Base-by-base conservation (phyloP, 2,113 vertebrate genomes). In the Varanus salvator region DNA sequence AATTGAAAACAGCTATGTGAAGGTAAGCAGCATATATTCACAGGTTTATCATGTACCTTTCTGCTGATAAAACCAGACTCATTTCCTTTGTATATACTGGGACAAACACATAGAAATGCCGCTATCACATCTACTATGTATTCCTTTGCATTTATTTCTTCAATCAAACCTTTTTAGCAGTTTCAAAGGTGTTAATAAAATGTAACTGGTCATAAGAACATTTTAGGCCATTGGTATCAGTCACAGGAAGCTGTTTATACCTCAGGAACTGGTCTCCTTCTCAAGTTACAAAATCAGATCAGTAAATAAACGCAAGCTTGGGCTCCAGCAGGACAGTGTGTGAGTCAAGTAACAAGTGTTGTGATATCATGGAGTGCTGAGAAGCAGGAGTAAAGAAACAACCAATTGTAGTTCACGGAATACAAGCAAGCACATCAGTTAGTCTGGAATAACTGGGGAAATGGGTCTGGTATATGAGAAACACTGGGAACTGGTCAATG, bases 241-340 rank as follows among this genome's bases (percentile, higher is more conserved):
- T 52, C 64, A 68, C 17, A 60, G 66, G 50, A 60, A 80, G 86
- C 34, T 84, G 80, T 78, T 91, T 84, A 91, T 91, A 76, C 80
- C 72, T 84, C 75, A 83, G 57, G n/a, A 81, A 80, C 86, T 60
- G 38, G 25, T 76, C 76, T 82, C 60, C 72, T 85, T 84, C 86
- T 91, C 81, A 69, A 54, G 34, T 88, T 91, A 80, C 90, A 91
- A 91, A 54, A n/a, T 19, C 44, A 80, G 64, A 77, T 87, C n/a
- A n/a, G 23, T 25, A 72, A 78, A 78, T 34, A 29, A 84, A 34
- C 69, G 78, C 29, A 54, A 84, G 64, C 14, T 50, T 9, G 23
- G n/a, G 29, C 19, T 50, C 60, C 57, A 29, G 71, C 48, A 69
- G 50, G 50, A 31, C 74, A 71, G 64, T 17, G 48, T 48, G 19